A percentile compares a stretch with the other conserved stretches of the same genome.
These are phyloP conservation scores for Stichodactyla helianthus DNA, from an alignment of 64 coral and sea anemone species.

Conservation along the genomic window DNA sequence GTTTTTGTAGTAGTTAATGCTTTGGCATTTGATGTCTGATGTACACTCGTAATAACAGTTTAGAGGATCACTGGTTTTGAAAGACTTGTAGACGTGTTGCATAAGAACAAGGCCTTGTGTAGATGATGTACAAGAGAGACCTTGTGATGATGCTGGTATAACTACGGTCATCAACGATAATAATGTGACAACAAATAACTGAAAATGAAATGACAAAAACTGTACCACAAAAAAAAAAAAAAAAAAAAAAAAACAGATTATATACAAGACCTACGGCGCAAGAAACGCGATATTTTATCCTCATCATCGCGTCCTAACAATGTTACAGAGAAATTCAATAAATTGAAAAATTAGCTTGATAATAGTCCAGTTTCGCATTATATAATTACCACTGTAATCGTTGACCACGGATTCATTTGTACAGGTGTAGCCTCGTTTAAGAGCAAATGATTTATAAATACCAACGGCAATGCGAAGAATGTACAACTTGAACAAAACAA, in stretches of 20 bases:
- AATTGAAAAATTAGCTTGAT: no score
- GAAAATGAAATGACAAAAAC: neutral
- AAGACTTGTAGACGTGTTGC: neutral
- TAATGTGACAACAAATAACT: neutral
- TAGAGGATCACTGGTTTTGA: neutral
- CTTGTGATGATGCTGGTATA: neutral
- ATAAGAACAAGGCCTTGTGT: neutral
- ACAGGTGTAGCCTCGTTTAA: no score
- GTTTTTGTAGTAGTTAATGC: neutral
- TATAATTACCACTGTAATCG: no score
- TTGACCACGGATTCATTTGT: no score
- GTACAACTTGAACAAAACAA: no score
- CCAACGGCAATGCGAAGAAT: no score
- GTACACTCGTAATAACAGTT: constrained; percentile 6
- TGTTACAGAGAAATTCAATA: no score
- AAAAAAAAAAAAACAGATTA: neutral
- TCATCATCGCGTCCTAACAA: no score
- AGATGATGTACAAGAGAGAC: neutral
- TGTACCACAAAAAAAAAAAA: neutral
- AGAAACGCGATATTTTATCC: no score
- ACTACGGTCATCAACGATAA: neutral
- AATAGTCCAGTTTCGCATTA: no score
- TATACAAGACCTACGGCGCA: neutral
- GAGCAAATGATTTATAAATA: no score
- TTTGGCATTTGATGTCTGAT: neutral